Evolutionary conservation across 2,888 invertebrate species (phyloP), one percentile per base, ranked within the genome.

Genomic region (Dicyrtomina minuta): DNA sequence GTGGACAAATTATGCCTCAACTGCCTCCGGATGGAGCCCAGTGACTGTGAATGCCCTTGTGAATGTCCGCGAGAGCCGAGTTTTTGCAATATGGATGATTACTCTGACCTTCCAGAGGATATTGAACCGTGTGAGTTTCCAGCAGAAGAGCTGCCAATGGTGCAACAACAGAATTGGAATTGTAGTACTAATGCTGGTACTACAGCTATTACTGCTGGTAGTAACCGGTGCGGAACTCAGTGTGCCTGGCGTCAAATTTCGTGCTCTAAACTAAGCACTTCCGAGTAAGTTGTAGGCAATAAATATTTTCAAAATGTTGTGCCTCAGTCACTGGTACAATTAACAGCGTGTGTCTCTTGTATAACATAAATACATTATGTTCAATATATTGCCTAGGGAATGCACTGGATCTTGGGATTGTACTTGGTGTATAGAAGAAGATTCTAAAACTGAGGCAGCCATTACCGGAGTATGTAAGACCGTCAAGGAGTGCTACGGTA

Each of bases 41-140:
- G 89, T 2, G 94, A 95, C 80, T 96, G 96, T 79, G 96, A 96
- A 82, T 96, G 96, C 80, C 96, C 96, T 0, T 96, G 96, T 81
- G 94, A 96, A 82, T 96, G 96, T 80, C 89, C 86, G 1, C 71
- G 86, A 6, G 84, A 86, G 71, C 82, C 84, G 73, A 82, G 84
- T 71, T 81, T 83, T 62, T 86, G 86, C 78, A 81, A 82, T 58
- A 81, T 82, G 17, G 78, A 81, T 24, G 66, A 43, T n/a, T 61
- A 70, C 51, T 56, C 67, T 0, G 69, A 67, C 44, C 53, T 74
- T 33, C 68, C 74, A 0, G 70, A 73, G 22, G 68, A 71, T 2
- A 70, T 71, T 6, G 67, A 72, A 17, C 64, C 72, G 4, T 71
- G 73, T 22, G 70, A 68, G 10, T 75, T 74, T 39, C 68, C 74